Evolutionary conservation across 64 coral and sea anemone genomes (phyloP), one percentile per base, ranked within the genome.

Genomic region (Catalaphyllia jardinei): DNA sequence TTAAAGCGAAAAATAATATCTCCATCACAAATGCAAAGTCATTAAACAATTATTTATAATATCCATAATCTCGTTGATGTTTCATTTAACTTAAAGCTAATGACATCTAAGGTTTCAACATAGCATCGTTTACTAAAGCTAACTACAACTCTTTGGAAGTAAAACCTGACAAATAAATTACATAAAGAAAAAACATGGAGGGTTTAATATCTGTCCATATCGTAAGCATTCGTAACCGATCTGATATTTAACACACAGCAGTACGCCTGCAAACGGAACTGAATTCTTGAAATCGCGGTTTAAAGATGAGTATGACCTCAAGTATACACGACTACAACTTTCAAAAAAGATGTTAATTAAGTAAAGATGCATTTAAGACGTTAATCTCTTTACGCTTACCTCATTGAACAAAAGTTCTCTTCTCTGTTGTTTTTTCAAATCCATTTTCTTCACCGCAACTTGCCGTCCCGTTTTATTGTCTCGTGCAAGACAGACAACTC

Each of bases 401-500:
- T 99, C 97, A 62, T 99, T 99, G 74, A 99, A 99, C 72, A 99
- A 81, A 65, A 99, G 67, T 83, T 99, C 97, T 74, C 97, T 88
- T 78, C 97, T 60, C 27, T 99, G 97, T 79, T 99, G 97, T 77
- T 95, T 95, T 49, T 95, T 95, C 61, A 99, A 91, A 75, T 99
- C 97, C 97, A 99, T 99, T 89, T 99, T 99, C 83, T 99, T 99
- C 22, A 99, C 91, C 20, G 97, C 97, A 29, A 99, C 97, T 87
- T 99, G 97, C 60, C 91, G 61, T 74, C 94, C 85, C n/a, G 88
- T 99, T 77, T 92, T 95, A 62, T 90, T 99, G 65, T 99, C 94
- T 52, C 84, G 72, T 57, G 97, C 97, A 27, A 99, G 78, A 88
- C 97, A 99, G 30, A 99, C 97, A 20, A 99, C 79, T 2, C 97